A percentile compares a stretch with the other conserved stretches of the same genome.
These are phyloP conservation scores for Cecropterus lyciades DNA, from an alignment of 1,140 invertebrate species.

Conservation along the genomic window DNA sequence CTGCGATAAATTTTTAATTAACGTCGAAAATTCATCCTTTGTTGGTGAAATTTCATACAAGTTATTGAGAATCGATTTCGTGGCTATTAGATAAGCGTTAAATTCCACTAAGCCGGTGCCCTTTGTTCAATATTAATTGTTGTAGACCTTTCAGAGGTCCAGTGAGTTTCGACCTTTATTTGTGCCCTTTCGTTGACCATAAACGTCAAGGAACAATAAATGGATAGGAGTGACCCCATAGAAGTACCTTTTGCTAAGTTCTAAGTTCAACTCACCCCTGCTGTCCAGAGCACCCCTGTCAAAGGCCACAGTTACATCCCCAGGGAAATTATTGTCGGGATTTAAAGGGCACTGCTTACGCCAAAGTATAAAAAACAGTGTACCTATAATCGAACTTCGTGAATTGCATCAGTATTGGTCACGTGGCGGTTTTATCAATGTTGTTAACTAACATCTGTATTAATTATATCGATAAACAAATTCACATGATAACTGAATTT, in stretches of 20 bases:
- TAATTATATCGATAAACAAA: slow-evolving; percentile 1
- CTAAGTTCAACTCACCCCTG: slow-evolving; percentile 64
- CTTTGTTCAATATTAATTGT: slow-evolving; percentile 67
- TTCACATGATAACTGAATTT: too few species aligned
- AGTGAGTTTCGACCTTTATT: slow-evolving; percentile 61
- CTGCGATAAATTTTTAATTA: slow-evolving; percentile 41
- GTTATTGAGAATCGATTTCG: slow-evolving; percentile 48
- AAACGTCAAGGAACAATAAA: slow-evolving; percentile 80
- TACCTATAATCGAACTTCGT: slow-evolving; percentile 73
- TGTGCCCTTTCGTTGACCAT: slow-evolving; percentile 78
- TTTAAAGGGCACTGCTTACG: slow-evolving; percentile 81
- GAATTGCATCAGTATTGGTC: slow-evolving; percentile 65
- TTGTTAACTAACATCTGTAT: slow-evolving; percentile 32
- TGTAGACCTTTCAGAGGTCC: slow-evolving; percentile 52
- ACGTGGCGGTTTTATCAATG: slow-evolving; percentile 55
- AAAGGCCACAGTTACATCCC: slow-evolving; percentile 74
- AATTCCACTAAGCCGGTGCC: slow-evolving; percentile 40
- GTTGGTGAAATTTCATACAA: slow-evolving; percentile 49
- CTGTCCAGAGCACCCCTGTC: slow-evolving; percentile 75
- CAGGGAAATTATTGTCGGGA: slow-evolving; percentile 81
- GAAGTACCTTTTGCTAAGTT: slow-evolving; percentile 67
- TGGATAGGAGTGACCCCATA: slow-evolving; percentile 70
- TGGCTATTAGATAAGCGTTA: slow-evolving; percentile 47
- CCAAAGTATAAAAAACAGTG: slow-evolving; percentile 75
- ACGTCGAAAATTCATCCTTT: slow-evolving; percentile 35